Percentiles rank a stretch among this genome's conserved stretches.
Conservation (phyloP, 2,113 vertebrate genomes). For the Silurus asotus region DNA sequence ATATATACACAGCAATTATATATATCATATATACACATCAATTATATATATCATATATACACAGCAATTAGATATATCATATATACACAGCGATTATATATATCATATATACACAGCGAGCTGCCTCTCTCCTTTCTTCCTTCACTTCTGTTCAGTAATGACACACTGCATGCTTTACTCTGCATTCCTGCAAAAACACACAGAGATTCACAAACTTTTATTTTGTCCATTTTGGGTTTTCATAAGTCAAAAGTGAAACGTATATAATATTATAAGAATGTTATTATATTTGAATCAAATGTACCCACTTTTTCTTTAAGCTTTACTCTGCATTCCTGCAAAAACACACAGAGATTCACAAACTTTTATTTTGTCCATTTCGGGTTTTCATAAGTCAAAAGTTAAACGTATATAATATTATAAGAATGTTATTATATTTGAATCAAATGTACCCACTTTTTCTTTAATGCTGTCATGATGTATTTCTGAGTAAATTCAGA, state of each 20-base stretch:
- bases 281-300: not conserved
- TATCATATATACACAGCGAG: not conserved
- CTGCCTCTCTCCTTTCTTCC: not conserved
- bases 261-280: not conserved
- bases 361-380: not conserved
- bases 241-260: not conserved
- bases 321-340: not conserved
- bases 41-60: not conserved
- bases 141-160: not conserved
- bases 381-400: not conserved
- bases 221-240: not conserved
- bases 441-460: constrained; percentile 7
- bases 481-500: constrained; percentile 34
- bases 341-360: constrained; percentile 9
- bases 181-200: no score
- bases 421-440: not conserved
- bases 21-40: not conserved
- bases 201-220: not conserved
- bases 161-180: not conserved
- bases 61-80: not conserved
- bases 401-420: not conserved
- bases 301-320: constrained; percentile 25
- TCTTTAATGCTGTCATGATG: constrained; percentile 13
- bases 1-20: no score
- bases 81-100: not conserved